Conservation (phyloP, 2,797 vertebrate genomes). For the Scomberomorus guttatus region DNA sequence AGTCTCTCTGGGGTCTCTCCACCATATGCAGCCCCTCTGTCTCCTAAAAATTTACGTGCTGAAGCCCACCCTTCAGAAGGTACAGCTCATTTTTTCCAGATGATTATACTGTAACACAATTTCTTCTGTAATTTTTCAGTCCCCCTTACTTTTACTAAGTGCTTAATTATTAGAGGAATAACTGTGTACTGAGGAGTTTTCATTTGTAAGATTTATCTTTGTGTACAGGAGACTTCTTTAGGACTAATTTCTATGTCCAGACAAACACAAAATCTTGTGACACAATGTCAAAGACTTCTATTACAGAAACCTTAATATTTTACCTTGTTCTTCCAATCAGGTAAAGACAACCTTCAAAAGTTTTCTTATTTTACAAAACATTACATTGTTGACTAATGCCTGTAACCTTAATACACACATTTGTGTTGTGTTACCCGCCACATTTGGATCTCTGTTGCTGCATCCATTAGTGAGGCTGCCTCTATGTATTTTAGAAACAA, state of each 20-base stretch:
- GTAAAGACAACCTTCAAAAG: too few relatives aligned
- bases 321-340: too few relatives aligned
- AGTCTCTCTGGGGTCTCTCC: constrained; percentile 88
- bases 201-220: too few relatives aligned
- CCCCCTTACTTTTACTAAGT: too few relatives aligned
- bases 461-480: background rate
- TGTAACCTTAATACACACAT: background rate
- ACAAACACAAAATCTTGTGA: too few relatives aligned
- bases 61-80: constrained; percentile 92
- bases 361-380: background rate
- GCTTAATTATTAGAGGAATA: too few relatives aligned
- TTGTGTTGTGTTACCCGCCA: background rate
- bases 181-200: too few relatives aligned
- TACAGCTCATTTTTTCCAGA: constrained; percentile 66
- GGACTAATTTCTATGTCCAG: too few relatives aligned
- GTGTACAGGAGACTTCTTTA: too few relatives aligned
- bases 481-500: background rate
- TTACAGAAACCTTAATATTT: too few relatives aligned
- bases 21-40: constrained; percentile 88
- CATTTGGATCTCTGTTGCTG: background rate
- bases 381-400: background rate
- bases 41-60: constrained; percentile 90
- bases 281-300: too few relatives aligned
- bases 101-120: background rate
- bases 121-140: background rate